phyloP scores from a whole-genome alignment of 1,140 invertebrate genomes.

The Euwallacea similis region DNA sequence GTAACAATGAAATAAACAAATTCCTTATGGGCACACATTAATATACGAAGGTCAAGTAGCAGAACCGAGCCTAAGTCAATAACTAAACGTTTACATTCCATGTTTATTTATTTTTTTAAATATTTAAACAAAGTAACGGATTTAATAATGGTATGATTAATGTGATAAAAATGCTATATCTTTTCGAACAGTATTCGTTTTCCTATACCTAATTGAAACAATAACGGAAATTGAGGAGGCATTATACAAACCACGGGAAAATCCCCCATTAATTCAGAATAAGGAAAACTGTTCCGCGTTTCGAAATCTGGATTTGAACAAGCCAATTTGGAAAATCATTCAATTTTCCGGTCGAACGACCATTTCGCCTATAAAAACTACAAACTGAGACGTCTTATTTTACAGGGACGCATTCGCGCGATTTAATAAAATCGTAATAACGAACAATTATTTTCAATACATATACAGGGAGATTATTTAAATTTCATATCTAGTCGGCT shows the following conservation, averaged over 20 bases:
- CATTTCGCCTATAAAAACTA: slow-evolving; percentile 33
- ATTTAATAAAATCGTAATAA: slow-evolving; percentile 3
- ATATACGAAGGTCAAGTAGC: no score
- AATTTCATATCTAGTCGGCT: no score
- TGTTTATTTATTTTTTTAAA: no score
- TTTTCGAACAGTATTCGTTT: neutral
- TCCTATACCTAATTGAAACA: slow-evolving; percentile 30
- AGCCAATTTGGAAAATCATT: slow-evolving; percentile 38
- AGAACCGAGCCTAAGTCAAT: no score
- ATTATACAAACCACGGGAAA: slow-evolving; percentile 36
- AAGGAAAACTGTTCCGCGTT: slow-evolving; percentile 29
- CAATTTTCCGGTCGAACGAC: slow-evolving; percentile 38
- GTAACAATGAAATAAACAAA: no score
- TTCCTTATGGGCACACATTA: no score
- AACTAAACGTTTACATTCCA: no score
- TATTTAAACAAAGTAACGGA: no score
- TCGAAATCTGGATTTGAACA: slow-evolving; percentile 32
- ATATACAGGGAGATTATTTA: no score
- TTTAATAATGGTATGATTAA: no score
- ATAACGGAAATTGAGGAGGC: slow-evolving; percentile 36
- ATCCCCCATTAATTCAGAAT: slow-evolving; percentile 36
- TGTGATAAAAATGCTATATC: neutral
- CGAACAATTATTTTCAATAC: neutral
- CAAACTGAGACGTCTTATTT: slow-evolving; percentile 34
- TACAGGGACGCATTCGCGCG: slow-evolving; percentile 11